Evolutionary conservation across 2,113 vertebrate genomes (phyloP), one percentile per base, ranked within the genome.

Genomic region (Raphicerus campestris): DNA sequence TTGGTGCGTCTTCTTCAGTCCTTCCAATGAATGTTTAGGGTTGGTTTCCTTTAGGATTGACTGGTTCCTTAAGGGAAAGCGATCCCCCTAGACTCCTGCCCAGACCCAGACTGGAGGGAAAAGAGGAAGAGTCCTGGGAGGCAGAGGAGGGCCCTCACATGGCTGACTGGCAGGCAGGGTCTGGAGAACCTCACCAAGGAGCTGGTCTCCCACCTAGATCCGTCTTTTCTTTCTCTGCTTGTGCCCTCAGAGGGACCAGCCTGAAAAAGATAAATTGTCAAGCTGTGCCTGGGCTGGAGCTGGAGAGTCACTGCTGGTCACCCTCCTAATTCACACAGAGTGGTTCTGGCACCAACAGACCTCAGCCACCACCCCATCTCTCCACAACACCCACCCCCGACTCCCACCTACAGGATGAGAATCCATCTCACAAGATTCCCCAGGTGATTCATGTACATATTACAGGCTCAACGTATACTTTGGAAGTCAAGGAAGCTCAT

Each of bases 351-450:
- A 35, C 15, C 24, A 14, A 39, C 3, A 26, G 49, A 24, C 14
- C 49, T 55, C 66, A 11, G 45, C 58, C 32, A 14, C 28, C 1
- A 10, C 24, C 17, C 17, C 2, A 3, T 7, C 24, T 30, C 24
- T 42, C 1, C 1, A 32, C 45, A 11, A 6, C n/a, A 70, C 19
- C 66, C n/a, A 70, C 19, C 66, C 66, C 1, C 0, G 19, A 39
- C 19, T 39, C n/a, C 66, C n/a, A 73, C 20, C 47, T 26, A 22
- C 47, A 56, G 35, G 35, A 82, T 47, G 11, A 17, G 61, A 82
- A 58, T 63, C 56, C 75, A 30, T 61, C 32, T 55, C 63, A 9
- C 19, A 24, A 95, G 32, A 61, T 16, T 39, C 17, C 11, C 11
- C 47, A 24, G 42, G 77, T 16, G 60, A 78, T 49, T 47, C 0